Evolutionary conservation across 2,113 vertebrate genomes (phyloP).

Genomic region (Chloropsis hardwickii): DNA sequence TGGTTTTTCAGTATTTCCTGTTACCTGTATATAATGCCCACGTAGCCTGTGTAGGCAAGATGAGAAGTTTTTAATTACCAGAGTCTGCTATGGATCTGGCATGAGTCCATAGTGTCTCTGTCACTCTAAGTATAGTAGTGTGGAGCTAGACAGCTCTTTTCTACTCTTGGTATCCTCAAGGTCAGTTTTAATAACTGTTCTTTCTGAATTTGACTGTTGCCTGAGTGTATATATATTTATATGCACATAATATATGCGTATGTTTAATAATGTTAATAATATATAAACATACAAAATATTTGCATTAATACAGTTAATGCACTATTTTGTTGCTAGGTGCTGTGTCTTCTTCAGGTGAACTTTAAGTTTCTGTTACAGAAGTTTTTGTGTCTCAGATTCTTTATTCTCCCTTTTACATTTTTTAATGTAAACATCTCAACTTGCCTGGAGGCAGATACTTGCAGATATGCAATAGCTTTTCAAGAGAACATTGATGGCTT

Average conservation of each 20-base stretch:
- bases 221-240: background rate
- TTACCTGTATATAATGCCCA: background rate
- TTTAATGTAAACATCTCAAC: background rate
- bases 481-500: background rate
- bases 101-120: background rate
- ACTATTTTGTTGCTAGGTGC: background rate
- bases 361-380: background rate
- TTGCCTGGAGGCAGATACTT: background rate
- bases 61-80: background rate
- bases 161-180: background rate
- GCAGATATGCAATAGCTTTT: background rate
- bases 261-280: background rate
- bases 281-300: background rate
- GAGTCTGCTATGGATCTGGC: rapidly evolving
- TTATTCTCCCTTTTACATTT: background rate
- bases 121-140: background rate
- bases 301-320: background rate
- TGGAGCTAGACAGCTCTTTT: background rate
- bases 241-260: background rate
- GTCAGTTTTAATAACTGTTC: background rate
- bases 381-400: background rate
- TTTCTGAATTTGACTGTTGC: background rate
- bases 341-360: background rate
- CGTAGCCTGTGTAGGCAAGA: background rate
- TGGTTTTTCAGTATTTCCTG: background rate